These are phyloP conservation scores for Puntigrus tetrazona DNA, from an alignment of 2,113 vertebrate genomes.

Conservation along the genomic window DNA sequence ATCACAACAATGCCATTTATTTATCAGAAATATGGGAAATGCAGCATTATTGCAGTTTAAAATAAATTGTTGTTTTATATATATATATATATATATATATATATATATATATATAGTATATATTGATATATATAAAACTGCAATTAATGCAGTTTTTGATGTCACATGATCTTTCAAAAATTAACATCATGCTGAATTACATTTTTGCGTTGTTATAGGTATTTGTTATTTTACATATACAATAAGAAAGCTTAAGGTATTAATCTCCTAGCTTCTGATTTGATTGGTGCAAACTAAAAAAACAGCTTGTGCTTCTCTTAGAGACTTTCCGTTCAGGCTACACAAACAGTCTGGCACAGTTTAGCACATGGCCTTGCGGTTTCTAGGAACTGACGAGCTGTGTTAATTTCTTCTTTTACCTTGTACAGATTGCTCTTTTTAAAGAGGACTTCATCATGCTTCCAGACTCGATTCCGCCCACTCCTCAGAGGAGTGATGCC, in stretches of 20 bases:
- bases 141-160: neutral
- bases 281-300: neutral
- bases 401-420: neutral
- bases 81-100: too few relatives aligned
- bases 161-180: neutral
- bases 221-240: neutral
- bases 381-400: neutral
- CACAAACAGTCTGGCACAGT: neutral
- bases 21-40: neutral
- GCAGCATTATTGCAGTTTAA: neutral
- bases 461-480: conserved; percentile 69
- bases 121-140: too few relatives aligned
- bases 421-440: conserved; percentile 81
- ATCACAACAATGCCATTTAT: neutral
- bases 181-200: neutral
- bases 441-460: conserved; percentile 82
- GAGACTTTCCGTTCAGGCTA: neutral
- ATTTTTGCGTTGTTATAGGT: neutral
- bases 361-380: neutral
- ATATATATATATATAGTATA: too few relatives aligned
- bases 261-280: neutral
- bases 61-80: too few relatives aligned
- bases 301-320: neutral
- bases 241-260: neutral
- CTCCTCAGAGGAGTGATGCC: conserved; percentile 60